A percentile compares a stretch with the other conserved stretches of the same genome.
Conservation (phyloP, 2,113 vertebrate species). For the Sturnira hondurensis region DNA sequence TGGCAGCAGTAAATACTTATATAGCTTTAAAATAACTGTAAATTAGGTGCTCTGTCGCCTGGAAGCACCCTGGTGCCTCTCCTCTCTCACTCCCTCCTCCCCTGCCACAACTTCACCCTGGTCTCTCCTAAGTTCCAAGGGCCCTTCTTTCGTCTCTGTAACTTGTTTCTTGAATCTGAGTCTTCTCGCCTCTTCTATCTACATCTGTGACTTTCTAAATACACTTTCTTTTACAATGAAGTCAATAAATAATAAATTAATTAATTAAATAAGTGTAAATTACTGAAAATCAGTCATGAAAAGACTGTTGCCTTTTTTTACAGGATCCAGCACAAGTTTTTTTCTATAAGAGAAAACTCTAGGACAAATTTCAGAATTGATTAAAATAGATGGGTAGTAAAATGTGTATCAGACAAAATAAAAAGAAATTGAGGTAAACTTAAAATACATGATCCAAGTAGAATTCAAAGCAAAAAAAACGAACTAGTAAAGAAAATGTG, state of each 20-base stretch:
- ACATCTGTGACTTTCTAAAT: too few species aligned
- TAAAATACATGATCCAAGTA: neutral
- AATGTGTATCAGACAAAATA: neutral
- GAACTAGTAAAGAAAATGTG: neutral
- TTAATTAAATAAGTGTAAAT: neutral
- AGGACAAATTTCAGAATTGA: neutral
- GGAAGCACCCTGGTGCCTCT: too few species aligned
- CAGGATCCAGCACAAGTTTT: neutral
- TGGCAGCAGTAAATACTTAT: neutral
- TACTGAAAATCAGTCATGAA: neutral
- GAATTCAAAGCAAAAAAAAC: neutral
- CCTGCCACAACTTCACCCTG: too few species aligned
- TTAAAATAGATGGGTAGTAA: neutral
- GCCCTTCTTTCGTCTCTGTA: too few species aligned
- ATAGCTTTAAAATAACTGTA: neutral
- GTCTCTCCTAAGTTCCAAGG: too few species aligned
- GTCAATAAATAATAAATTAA: too few species aligned
- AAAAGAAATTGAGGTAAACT: neutral
- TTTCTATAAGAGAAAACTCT: neutral
- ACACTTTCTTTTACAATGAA: too few species aligned
- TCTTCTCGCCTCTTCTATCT: too few species aligned
- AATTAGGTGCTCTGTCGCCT: too few species aligned
- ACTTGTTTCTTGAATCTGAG: too few species aligned
- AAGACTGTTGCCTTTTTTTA: neutral
- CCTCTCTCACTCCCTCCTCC: too few species aligned